These are phyloP conservation scores for Piprites chloris DNA, from an alignment of 2,113 vertebrate genomes.

Conservation along the genomic window DNA sequence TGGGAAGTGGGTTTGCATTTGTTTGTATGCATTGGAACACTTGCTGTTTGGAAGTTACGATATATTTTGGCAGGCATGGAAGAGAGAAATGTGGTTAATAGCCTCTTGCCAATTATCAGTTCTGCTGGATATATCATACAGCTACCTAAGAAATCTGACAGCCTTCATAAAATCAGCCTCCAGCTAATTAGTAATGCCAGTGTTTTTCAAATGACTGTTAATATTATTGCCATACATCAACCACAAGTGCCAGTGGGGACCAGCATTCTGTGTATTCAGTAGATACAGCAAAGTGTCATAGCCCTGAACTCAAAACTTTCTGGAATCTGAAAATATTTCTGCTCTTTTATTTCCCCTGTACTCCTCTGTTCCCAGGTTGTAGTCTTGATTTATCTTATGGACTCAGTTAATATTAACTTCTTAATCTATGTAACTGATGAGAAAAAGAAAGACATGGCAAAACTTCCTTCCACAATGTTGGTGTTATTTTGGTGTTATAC, in stretches of 20 bases:
- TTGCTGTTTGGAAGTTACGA: not conserved
- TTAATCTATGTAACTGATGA: not conserved
- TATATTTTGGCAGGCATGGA: not conserved
- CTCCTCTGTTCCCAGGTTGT: not conserved
- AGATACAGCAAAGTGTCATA: not conserved
- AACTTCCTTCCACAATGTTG: not conserved
- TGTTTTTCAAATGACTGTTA: not conserved
- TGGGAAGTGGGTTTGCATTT: not conserved
- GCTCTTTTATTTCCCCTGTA: not conserved
- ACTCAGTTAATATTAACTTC: not conserved
- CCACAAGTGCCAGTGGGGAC: not conserved
- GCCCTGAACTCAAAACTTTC: not conserved
- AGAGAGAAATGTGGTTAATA: not conserved
- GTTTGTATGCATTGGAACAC: not conserved
- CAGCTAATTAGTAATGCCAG: not conserved
- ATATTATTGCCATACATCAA: not conserved
- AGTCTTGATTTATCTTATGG: not conserved
- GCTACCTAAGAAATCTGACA: not conserved
- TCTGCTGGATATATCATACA: not conserved
- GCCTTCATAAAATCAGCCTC: not conserved
- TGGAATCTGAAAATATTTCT: not conserved
- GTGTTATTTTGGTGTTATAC: not conserved
- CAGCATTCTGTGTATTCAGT: not conserved
- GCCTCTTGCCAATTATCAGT: not conserved
- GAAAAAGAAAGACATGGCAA: not conserved